phyloP scores from a whole-genome alignment of 2,797 vertebrate genomes.

The Lateolabrax maculatus region DNA sequence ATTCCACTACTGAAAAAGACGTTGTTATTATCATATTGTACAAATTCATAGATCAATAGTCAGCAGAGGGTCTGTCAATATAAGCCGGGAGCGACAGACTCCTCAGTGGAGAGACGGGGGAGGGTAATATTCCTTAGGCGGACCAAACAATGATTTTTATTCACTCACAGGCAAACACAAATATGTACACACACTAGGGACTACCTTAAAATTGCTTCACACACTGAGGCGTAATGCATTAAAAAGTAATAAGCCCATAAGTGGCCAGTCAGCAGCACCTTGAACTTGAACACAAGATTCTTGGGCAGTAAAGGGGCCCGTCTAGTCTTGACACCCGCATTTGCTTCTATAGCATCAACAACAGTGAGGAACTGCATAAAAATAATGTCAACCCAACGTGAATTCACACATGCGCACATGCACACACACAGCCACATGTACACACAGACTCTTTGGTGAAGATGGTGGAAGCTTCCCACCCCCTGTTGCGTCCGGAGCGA shows the following conservation, averaged over 20 bases:
- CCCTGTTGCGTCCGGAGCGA: conserved; percentile 74
- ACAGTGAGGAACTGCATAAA: conserved; percentile 34
- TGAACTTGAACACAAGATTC: conserved; percentile 54
- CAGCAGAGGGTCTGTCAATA: conserved; percentile 74
- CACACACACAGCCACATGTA: conserved; percentile 49
- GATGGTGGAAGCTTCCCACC: conserved; percentile 75
- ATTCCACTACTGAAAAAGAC: conserved; percentile 54
- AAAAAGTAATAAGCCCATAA: conserved; percentile 51
- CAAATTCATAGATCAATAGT: conserved; percentile 83
- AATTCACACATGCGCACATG: conserved; percentile 66
- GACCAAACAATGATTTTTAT: conserved; percentile 70
- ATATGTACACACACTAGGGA: conserved; percentile 56
- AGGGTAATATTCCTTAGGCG: conserved; percentile 56
- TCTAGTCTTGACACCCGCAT: conserved; percentile 14
- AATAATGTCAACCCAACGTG: conserved; percentile 54
- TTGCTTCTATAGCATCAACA: conserved; percentile 31
- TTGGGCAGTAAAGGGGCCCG: conserved; percentile 16
- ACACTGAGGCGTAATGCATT: conserved; percentile 42
- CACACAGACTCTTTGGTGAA: conserved; percentile 54
- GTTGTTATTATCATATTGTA: conserved; percentile 74
- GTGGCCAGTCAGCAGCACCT: conserved; percentile 55
- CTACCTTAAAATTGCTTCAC: conserved; percentile 55
- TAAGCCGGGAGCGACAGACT: conserved; percentile 62
- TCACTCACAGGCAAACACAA: conserved; percentile 68
- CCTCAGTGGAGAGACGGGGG: conserved; percentile 45